These are phyloP conservation scores for Heliconius nattereri DNA, from an alignment of 1,140 invertebrate genomes.

Conservation along the genomic window DNA sequence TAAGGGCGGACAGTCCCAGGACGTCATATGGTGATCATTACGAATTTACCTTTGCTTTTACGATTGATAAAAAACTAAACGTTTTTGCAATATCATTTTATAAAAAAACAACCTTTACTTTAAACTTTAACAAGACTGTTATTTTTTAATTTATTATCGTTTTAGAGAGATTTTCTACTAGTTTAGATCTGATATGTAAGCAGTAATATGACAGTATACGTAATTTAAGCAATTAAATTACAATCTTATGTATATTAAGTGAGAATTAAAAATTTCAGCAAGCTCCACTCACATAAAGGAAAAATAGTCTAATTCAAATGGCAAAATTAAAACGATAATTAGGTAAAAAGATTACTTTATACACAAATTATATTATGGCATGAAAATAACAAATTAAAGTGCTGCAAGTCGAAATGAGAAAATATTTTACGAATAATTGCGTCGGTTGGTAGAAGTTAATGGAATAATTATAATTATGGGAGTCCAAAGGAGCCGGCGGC, in stretches of 20 bases:
- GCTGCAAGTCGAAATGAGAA: conserved; percentile 53
- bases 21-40: conserved; percentile 75
- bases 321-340: conserved; percentile 35
- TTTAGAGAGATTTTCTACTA: too few species aligned
- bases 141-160: too few species aligned
- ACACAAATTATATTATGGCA: conserved; percentile 38
- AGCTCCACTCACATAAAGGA: not conserved
- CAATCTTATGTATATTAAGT: too few species aligned
- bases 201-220: too few species aligned
- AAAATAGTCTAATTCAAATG: not conserved
- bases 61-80: conserved; percentile 58
- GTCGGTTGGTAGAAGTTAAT: conserved; percentile 71
- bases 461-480: conserved; percentile 78
- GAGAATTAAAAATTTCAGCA: not conserved
- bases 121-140: not conserved
- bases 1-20: conserved; percentile 53
- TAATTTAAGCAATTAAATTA: too few species aligned
- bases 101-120: not conserved
- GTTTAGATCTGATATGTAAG: too few species aligned
- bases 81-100: conserved; percentile 61
- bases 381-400: conserved; percentile 55
- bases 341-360: conserved; percentile 34
- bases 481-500: conserved; percentile 67
- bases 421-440: conserved; percentile 72
- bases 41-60: conserved; percentile 72